These are phyloP conservation scores for Drosophila lowei DNA, from an alignment of 1,140 invertebrate genomes.

Conservation along the genomic window DNA sequence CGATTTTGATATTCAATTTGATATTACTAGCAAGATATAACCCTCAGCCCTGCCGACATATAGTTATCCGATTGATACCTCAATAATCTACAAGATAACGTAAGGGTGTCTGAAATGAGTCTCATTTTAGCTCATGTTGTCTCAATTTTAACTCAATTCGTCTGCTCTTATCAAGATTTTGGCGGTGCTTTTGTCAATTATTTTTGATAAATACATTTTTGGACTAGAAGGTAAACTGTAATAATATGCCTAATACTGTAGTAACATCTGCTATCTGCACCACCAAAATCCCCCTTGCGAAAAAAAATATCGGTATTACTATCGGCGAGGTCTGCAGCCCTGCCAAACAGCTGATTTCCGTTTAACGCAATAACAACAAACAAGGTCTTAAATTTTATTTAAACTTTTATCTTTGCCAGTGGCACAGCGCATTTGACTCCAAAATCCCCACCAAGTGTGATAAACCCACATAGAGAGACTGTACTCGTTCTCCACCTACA, in stretches of 20 bases:
- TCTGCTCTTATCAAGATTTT: conserved; percentile 5
- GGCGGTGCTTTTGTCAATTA: conserved; percentile 17
- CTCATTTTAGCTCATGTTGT: too few species aligned
- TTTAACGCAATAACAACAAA: conserved; percentile 17
- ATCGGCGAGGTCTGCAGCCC: conserved; percentile 8
- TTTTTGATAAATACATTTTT: too few species aligned
- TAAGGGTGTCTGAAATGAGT: too few species aligned
- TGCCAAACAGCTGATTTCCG: conserved; percentile 48
- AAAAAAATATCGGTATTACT: background rate
- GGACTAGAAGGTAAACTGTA: too few species aligned
- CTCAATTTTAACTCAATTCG: too few species aligned
- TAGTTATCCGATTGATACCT: too few species aligned
- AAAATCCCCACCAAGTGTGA: conserved; percentile 23
- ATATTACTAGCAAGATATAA: too few species aligned
- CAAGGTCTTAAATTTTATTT: conserved; percentile 46
- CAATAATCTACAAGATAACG: too few species aligned
- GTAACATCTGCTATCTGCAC: background rate
- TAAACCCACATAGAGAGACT: conserved; percentile 11
- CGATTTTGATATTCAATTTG: too few species aligned
- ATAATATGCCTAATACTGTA: too few species aligned
- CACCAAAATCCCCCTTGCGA: background rate
- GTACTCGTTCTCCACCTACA: background rate
- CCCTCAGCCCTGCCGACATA: too few species aligned
- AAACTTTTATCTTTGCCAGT: conserved; percentile 56
- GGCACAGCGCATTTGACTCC: conserved; percentile 14